phyloP scores from a whole-genome alignment of 2,888 invertebrate genomes.

The Melanargia galathea region DNA sequence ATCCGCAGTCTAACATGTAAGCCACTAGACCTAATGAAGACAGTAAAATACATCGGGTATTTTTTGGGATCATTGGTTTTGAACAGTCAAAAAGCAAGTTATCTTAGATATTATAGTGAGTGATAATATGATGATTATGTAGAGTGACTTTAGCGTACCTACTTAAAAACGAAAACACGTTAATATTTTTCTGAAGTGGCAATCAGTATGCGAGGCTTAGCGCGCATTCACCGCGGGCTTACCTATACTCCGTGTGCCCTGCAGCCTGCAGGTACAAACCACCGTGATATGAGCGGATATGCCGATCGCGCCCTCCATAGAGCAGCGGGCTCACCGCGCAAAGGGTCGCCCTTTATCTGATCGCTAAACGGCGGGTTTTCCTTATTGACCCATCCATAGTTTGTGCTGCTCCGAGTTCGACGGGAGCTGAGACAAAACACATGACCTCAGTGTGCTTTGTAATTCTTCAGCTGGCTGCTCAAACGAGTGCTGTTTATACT shows the following conservation, averaged over 20 bases:
- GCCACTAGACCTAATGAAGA: too few relatives aligned
- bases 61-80: too few relatives aligned
- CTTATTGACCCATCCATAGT: neutral
- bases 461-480: neutral
- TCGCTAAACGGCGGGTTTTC: conserved; percentile 4
- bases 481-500: neutral
- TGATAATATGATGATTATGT: too few relatives aligned
- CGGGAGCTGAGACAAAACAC: neutral
- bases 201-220: neutral
- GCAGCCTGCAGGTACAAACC: neutral
- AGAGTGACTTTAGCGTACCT: too few relatives aligned
- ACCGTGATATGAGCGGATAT: neutral
- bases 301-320: neutral
- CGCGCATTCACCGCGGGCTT: neutral
- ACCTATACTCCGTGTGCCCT: neutral
- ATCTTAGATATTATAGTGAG: too few relatives aligned
- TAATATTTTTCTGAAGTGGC: neutral
- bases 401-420: neutral
- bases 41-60: too few relatives aligned
- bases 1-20: too few relatives aligned
- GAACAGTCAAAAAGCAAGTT: too few relatives aligned
- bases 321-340: neutral
- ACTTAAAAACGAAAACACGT: neutral
- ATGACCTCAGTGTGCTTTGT: neutral
- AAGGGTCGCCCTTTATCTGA: neutral